phyloP scores from a whole-genome alignment of 2,888 invertebrate species.

The Acrobasis consociella region DNA sequence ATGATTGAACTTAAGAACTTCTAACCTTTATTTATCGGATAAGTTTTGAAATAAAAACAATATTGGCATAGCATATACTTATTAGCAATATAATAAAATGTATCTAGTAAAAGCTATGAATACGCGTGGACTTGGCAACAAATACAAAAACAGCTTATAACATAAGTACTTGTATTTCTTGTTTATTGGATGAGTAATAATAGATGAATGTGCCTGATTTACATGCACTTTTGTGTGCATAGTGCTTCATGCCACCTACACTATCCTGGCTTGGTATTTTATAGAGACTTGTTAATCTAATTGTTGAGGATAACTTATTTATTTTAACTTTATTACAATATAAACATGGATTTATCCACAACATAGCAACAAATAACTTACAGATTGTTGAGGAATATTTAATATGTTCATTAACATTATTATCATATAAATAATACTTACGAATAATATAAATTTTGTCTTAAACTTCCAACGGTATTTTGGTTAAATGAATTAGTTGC shows the following conservation, averaged over 20 bases:
- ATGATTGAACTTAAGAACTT: too few species aligned
- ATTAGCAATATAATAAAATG: background rate
- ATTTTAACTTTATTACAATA: too few species aligned
- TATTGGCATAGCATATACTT: too few species aligned
- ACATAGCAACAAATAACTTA: background rate
- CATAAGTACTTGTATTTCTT: background rate
- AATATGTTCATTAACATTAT: conserved; percentile 10
- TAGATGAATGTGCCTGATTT: background rate
- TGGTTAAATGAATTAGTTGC: too few species aligned
- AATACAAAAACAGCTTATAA: background rate
- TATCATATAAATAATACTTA: background rate
- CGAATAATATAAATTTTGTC: background rate
- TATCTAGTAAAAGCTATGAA: background rate
- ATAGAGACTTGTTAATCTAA: background rate
- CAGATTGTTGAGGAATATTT: background rate
- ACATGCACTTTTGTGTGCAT: background rate
- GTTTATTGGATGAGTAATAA: conserved; percentile 2
- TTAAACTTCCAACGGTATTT: too few species aligned
- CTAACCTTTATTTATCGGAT: too few species aligned
- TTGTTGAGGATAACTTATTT: background rate
- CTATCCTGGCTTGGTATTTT: background rate
- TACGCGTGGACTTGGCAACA: background rate
- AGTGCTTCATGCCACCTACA: background rate
- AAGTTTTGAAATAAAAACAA: too few species aligned
- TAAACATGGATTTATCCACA: too few species aligned